Evolutionary conservation across 2,888 invertebrate genomes (phyloP), one percentile per base, ranked within the genome.

Genomic region (Drosophila helvetica): DNA sequence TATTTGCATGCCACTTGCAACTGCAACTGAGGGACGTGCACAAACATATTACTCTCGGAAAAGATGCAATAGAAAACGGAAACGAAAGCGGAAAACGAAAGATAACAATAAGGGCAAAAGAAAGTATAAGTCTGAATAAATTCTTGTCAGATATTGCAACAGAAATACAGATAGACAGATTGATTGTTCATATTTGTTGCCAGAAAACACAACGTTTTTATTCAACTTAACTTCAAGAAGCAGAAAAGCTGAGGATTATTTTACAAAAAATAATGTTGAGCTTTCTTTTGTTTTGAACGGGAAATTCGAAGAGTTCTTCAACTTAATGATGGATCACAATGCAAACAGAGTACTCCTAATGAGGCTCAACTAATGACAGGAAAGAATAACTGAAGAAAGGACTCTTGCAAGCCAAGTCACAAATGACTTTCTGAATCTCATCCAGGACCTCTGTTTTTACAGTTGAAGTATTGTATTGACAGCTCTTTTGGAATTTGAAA

Each of bases 121-220:
- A 10, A 33, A 33, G 48, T 25, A 27, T 18, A 15, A n/a, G 33
- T 60, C 12, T 33, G 8, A n/a, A 2, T 12, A 46, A 53, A 45
- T 45, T 17, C n/a, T 46, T 27, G 43, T 33, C 33, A 12, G 33
- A 19, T 51, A n/a, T n/a, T 43, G 12, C 19, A 33, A 12, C 12
- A 10, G 27, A 15, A 4, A 12, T 4, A 33, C 4, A 12, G 9
- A 62, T 33, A 56, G 76, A 60, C 62, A 73, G 59, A 77, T 75
- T 75, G 74, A 73, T 75, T 77, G 73, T 63, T 66, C 53, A 67
- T 73, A 51, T 77, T 63, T 67, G 62, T 73, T 65, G 66, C 66
- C 30, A 65, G 66, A 54, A 53, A 66, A 65, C 47, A 54, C 46
- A 46, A 7, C n/a, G n/a, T n/a, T n/a, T n/a, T n/a, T 15, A 47